These are phyloP conservation scores for Ciconia maguari DNA, from an alignment of 2,113 vertebrate species.

Conservation along the genomic window DNA sequence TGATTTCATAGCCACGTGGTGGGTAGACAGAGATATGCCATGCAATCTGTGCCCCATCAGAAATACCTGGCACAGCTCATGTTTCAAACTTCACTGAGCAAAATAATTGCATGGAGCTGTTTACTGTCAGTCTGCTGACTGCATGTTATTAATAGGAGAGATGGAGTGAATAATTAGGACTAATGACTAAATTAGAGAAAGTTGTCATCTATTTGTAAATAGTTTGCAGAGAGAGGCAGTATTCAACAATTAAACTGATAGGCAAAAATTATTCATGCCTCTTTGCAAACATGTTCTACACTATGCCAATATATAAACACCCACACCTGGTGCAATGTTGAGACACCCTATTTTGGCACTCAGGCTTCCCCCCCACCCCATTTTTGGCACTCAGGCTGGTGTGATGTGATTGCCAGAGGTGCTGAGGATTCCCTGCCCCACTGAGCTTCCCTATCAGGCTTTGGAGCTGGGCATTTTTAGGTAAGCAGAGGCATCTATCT, in stretches of 20 bases:
- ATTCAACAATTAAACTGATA: slow-evolving; percentile 5
- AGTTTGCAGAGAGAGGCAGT: neutral
- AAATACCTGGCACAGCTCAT: slow-evolving; percentile 25
- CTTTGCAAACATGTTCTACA: neutral
- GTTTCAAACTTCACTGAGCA: slow-evolving; percentile 8
- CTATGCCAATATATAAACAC: neutral
- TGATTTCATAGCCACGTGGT: neutral
- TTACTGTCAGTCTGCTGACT: slow-evolving; percentile 34
- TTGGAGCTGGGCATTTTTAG: neutral
- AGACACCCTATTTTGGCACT: neutral
- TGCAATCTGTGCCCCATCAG: slow-evolving; percentile 10
- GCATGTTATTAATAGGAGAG: slow-evolving; percentile 48
- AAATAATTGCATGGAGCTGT: slow-evolving; percentile 37
- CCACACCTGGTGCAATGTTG: neutral
- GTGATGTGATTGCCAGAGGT: neutral
- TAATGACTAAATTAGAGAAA: slow-evolving; percentile 50
- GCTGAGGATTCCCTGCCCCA: neutral
- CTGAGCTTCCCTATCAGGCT: neutral
- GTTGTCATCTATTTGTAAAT: slow-evolving; percentile 33
- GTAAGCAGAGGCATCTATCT: neutral
- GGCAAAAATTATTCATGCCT: neutral
- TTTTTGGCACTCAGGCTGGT: neutral
- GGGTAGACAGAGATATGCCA: neutral
- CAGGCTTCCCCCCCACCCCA: too few relatives aligned
- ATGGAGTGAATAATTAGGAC: slow-evolving; percentile 52